Conservation (phyloP, 2,797 vertebrate species). For the Sebastiscus albofasciatus region DNA sequence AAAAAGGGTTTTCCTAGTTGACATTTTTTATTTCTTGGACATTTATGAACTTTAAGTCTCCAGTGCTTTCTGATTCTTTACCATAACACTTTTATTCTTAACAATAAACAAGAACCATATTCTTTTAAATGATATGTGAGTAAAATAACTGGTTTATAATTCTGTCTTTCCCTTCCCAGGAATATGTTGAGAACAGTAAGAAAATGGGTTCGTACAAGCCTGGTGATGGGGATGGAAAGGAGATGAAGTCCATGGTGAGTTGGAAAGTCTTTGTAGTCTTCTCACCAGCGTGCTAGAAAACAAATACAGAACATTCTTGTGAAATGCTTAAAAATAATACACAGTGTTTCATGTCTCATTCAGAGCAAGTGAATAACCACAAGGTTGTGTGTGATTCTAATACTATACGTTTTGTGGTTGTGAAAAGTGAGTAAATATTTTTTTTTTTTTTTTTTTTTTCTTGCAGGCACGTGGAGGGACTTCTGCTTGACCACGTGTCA, state of each 20-base stretch:
- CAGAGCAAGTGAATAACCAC: background rate
- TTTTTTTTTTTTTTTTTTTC: slow-evolving; percentile 77
- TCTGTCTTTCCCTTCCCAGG: slow-evolving; percentile 79
- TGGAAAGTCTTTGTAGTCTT: background rate
- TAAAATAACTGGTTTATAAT: background rate
- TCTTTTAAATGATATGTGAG: background rate
- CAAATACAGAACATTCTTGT: background rate
- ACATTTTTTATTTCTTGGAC: background rate
- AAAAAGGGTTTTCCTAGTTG: background rate
- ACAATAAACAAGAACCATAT: background rate
- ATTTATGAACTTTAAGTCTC: background rate
- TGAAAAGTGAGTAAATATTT: slow-evolving; percentile 33
- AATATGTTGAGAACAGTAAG: slow-evolving; percentile 94
- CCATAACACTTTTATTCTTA: background rate
- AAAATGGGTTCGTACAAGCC: slow-evolving; percentile 84
- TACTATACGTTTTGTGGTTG: background rate
- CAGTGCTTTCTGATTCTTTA: background rate
- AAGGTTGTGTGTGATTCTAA: background rate
- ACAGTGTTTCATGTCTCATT: background rate
- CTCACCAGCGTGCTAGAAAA: background rate
- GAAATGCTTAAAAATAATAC: background rate
- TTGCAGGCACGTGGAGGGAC: slow-evolving; percentile 88
- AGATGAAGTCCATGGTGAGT: slow-evolving; percentile 97
- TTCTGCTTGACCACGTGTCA: slow-evolving; percentile 84
- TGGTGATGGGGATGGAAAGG: slow-evolving; percentile 82